Evolutionary conservation across 2,888 invertebrate species (phyloP), one percentile per base, ranked within the genome.

Genomic region (Tetranychus piercei): DNA sequence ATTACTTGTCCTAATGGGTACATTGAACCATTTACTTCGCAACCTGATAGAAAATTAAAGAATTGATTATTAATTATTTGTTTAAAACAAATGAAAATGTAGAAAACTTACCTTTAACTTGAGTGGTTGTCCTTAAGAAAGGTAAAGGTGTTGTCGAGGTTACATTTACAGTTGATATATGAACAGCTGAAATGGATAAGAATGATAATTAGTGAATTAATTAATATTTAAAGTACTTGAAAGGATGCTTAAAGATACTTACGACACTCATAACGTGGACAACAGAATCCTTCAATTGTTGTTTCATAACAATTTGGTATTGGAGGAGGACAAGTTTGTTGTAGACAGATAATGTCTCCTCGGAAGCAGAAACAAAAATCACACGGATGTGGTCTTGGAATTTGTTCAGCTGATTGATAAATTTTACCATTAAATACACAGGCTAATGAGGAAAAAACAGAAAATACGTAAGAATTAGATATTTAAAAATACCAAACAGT

Each of bases 291-390:
- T 82, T 88, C 87, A 80, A 94, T 94, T 22, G 91, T 90, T 83
- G 94, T 93, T 82, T 93, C 92, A 82, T 90, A 90, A 80, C 94
- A 94, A 76, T 90, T 90, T 73, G 89, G 88, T 80, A 94, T 93
- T 67, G 94, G 94, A 73, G 94, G 94, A 74, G 94, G 94, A 84
- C 94, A 94, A 80, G 92, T 92, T 83, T 94, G 94, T 83, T 94
- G 93, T 78, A 94, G 85, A 80, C 94, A 94, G 81, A 94, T 94
- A 80, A 94, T 94, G 81, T 94, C 93, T 82, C 93, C 92, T 83
- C 94, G 87, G 86, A 94, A 94, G 85, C 94, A 94, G 88, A 94
- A 94, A 84, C 94, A 94, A 86, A 94, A 94, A 82, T 94, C 93
- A 82, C 94, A 94, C 43, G 94, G 92, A 84, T 94, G 92, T 80